These are phyloP conservation scores for Acleris holmiana DNA, from an alignment of 2,888 invertebrate genomes.

Conservation along the genomic window DNA sequence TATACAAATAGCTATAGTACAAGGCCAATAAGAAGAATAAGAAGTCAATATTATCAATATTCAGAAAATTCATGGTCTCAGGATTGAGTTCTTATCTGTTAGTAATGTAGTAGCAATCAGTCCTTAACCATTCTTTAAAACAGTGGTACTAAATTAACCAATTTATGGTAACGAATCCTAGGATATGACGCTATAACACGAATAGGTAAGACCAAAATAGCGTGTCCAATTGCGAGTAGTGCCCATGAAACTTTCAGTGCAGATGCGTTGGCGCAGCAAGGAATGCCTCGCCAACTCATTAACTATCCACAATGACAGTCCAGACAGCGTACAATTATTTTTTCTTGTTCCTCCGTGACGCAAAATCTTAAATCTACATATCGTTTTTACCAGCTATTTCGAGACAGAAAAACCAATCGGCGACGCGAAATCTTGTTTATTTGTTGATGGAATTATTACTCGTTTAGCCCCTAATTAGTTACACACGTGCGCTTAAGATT, in stretches of 20 bases:
- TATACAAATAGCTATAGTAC: no score
- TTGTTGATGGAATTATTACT: conserved; percentile 29
- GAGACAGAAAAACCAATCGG: conserved; percentile 27
- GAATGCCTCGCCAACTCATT: conserved; percentile 56
- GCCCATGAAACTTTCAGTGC: conserved; percentile 51
- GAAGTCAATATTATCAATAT: no score
- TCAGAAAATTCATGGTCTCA: no score
- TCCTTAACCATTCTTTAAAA: no score
- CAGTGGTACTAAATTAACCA: no score
- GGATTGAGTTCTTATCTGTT: no score
- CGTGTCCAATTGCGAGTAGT: conserved; percentile 42
- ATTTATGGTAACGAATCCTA: no score
- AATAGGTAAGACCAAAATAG: conserved; percentile 40
- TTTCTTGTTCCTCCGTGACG: conserved; percentile 23
- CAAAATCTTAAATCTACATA: conserved; percentile 11
- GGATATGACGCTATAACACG: no score
- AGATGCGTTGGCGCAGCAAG: conserved; percentile 50
- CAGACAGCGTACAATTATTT: conserved; percentile 42
- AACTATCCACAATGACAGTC: conserved; percentile 49
- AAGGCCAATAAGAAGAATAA: no score
- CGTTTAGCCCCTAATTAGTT: conserved; percentile 30
- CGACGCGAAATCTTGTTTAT: conserved; percentile 21
- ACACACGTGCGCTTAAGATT: conserved; percentile 15
- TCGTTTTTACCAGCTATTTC: conserved; percentile 11
- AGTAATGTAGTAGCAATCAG: no score